Percentiles rank a stretch among this genome's conserved stretches.
phyloP scores from a whole-genome alignment of 2,113 vertebrate genomes.

The Psephotus haematonotus region DNA sequence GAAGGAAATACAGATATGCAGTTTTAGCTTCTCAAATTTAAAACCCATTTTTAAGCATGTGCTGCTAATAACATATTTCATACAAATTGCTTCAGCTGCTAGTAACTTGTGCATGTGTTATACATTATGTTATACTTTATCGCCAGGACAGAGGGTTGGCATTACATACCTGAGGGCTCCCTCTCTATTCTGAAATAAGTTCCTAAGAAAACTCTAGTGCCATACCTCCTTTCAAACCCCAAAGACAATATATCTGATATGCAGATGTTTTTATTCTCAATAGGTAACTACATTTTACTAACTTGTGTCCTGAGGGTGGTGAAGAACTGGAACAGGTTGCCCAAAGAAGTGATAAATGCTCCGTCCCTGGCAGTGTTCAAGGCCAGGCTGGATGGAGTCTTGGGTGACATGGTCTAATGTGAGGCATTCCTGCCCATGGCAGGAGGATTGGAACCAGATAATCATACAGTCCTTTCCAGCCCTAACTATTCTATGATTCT shows the following conservation, averaged over 20 bases:
- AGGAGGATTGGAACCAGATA: background rate
- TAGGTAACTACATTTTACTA: background rate
- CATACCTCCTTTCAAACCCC: background rate
- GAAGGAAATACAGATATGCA: background rate
- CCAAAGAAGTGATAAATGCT: background rate
- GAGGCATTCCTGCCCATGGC: background rate
- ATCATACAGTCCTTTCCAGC: background rate
- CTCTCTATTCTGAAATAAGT: background rate
- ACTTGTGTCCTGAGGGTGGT: background rate
- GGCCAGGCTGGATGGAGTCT: background rate
- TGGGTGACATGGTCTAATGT: background rate
- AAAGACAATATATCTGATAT: background rate
- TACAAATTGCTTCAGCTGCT: background rate
- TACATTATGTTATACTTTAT: background rate
- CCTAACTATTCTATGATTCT: background rate
- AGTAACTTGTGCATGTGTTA: background rate
- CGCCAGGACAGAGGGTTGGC: background rate
- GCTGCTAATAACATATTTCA: background rate
- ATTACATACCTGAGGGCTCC: background rate
- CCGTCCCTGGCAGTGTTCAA: background rate
- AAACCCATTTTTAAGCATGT: background rate
- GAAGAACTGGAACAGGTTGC: background rate
- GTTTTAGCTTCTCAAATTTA: background rate
- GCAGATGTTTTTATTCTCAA: background rate
- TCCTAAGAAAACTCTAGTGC: background rate